phyloP scores from a whole-genome alignment of 1,140 invertebrate genomes.

The Ptiloglossa arizonensis region DNA sequence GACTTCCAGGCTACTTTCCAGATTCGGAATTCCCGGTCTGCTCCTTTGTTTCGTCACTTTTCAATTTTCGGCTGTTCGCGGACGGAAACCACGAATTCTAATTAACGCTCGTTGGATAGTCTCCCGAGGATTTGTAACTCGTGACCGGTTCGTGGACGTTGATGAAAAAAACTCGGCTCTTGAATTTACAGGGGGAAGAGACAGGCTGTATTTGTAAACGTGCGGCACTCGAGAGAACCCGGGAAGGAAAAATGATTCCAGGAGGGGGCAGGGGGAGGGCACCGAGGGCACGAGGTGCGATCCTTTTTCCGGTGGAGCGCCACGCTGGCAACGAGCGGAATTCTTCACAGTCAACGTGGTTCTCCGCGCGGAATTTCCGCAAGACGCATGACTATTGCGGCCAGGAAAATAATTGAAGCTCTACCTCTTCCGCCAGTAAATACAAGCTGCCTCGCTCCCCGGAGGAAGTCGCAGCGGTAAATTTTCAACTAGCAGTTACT shows the following conservation, averaged over 20 bases:
- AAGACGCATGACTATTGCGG: constrained; percentile 47
- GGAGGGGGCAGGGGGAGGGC: no score
- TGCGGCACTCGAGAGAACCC: no score
- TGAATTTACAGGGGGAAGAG: neutral
- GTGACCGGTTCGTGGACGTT: no score
- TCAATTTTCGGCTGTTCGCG: no score
- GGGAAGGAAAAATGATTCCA: constrained; percentile 19
- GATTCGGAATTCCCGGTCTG: no score
- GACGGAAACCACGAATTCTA: no score
- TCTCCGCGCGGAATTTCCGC: constrained; percentile 27
- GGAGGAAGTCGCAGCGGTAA: constrained; percentile 41
- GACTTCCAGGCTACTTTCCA: no score
- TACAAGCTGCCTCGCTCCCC: neutral
- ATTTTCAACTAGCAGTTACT: neutral
- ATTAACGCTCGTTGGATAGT: no score
- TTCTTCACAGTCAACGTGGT: constrained; percentile 32
- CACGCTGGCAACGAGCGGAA: constrained; percentile 11
- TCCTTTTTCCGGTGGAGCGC: constrained; percentile 3
- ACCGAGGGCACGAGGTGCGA: neutral
- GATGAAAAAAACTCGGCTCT: no score
- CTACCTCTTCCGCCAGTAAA: constrained; percentile 29
- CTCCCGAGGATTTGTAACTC: no score
- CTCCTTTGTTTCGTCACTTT: no score
- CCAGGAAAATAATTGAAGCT: constrained; percentile 50
- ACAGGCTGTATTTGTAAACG: neutral